Conservation (phyloP, 53 echinoderm and acorn worm species). For the Glandiceps talaboti region DNA sequence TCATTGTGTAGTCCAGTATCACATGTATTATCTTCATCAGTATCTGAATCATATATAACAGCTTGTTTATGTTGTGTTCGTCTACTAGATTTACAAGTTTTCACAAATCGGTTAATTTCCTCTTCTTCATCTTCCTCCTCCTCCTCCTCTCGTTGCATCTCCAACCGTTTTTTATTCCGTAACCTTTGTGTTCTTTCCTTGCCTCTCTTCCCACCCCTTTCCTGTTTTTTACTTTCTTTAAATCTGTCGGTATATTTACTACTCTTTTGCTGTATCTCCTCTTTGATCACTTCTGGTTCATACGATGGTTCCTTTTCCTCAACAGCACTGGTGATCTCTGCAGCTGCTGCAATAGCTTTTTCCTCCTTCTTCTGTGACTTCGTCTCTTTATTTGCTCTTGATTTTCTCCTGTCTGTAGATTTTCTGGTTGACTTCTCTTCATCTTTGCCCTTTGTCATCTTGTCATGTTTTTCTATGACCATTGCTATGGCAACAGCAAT, state of each 20-base stretch:
- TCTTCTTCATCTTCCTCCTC: slow-evolving; percentile 15
- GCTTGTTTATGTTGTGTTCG: not conserved
- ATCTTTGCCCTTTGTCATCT: not conserved
- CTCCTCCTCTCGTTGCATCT: slow-evolving; percentile 24
- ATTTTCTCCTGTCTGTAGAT: slow-evolving; percentile 21
- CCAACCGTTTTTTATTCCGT: slow-evolving; percentile 12
- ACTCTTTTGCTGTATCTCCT: not conserved
- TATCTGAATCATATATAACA: not conserved
- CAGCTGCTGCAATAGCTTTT: too few relatives aligned
- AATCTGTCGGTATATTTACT: too few relatives aligned
- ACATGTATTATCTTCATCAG: not conserved
- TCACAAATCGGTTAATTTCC: not conserved
- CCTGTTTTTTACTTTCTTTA: not conserved
- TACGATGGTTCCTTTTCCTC: slow-evolving; percentile 18
- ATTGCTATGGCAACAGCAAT: slow-evolving; percentile 16
- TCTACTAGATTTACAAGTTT: not conserved
- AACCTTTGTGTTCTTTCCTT: slow-evolving; percentile 10
- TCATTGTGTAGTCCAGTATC: not conserved
- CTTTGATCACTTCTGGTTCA: not conserved
- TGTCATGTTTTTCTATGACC: slow-evolving; percentile 13
- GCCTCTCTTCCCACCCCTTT: slow-evolving; percentile 10
- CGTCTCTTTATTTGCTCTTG: slow-evolving; percentile 22
- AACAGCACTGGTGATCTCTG: slow-evolving; percentile 24
- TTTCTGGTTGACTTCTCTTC: slow-evolving; percentile 29
- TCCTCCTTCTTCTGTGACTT: slow-evolving; percentile 30